These are phyloP conservation scores for Platorchestia sp. DNA, from an alignment of 1,140 invertebrate genomes.

Conservation along the genomic window DNA sequence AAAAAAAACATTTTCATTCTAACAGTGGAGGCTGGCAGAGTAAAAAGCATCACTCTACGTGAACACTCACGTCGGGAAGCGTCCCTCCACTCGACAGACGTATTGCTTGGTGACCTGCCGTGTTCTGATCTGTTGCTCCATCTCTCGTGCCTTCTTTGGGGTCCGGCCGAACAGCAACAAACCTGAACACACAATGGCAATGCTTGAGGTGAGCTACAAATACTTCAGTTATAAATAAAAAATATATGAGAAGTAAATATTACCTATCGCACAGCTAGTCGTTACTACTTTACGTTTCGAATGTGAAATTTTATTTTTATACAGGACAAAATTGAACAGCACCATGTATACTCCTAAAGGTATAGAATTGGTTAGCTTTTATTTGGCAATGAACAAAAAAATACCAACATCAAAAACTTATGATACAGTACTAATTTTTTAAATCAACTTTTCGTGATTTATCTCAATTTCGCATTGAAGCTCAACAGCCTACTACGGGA, in stretches of 20 bases:
- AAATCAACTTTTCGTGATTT: not conserved
- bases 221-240: not conserved
- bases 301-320: no score
- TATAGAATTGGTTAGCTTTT: not conserved
- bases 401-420: not conserved
- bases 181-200: constrained; percentile 52
- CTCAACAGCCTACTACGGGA: not conserved
- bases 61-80: constrained; percentile 91
- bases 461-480: not conserved
- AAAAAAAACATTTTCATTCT: no score
- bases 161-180: constrained; percentile 93
- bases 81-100: constrained; percentile 94
- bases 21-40: no score
- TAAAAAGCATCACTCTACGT: not conserved
- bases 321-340: no score
- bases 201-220: not conserved
- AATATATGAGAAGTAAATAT: not conserved
- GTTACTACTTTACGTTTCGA: no score
- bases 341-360: not conserved
- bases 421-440: not conserved
- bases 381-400: not conserved
- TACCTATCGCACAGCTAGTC: not conserved
- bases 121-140: constrained; percentile 94
- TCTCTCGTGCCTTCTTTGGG: constrained; percentile 89
- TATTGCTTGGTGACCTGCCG: constrained; percentile 96